Evolutionary conservation across 2,888 invertebrate genomes (phyloP).

Genomic region (Limnephilus lunatus): DNA sequence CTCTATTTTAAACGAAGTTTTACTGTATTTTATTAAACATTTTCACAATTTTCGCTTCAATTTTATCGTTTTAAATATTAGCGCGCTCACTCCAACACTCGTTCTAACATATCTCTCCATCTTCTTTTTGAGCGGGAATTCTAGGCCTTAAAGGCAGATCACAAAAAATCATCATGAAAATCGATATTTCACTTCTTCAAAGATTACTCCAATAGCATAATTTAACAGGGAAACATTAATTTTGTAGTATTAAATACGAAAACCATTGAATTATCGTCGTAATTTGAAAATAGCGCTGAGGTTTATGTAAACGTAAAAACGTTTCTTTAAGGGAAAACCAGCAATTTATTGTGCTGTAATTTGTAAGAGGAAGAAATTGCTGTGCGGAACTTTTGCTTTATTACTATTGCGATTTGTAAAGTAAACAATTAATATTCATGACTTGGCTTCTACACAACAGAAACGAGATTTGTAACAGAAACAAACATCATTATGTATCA

Average conservation of each 20-base stretch:
- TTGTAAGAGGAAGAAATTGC: background rate
- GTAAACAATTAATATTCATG: background rate
- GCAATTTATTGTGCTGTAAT: slow-evolving; percentile 12
- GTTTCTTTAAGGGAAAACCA: background rate
- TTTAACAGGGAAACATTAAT: background rate
- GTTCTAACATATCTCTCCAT: too few relatives aligned
- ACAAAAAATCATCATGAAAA: too few relatives aligned
- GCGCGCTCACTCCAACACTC: too few relatives aligned
- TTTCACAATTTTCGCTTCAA: too few relatives aligned
- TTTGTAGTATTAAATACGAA: background rate
- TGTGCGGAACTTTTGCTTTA: background rate
- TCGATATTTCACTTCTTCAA: too few relatives aligned
- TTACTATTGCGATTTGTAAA: background rate
- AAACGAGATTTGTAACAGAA: background rate
- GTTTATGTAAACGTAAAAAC: background rate
- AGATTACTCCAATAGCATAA: background rate
- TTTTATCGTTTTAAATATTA: too few relatives aligned
- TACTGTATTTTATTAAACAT: too few relatives aligned
- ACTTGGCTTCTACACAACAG: background rate
- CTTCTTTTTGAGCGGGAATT: too few relatives aligned
- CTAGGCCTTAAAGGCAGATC: too few relatives aligned
- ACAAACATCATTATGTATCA: too few relatives aligned
- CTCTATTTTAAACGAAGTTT: too few relatives aligned
- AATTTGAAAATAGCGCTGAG: background rate
- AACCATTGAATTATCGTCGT: background rate